A percentile compares a stretch with the other conserved stretches of the same genome.
Conservation (phyloP, 1,140 invertebrate species). For the Drosophila kikkawai region DNA sequence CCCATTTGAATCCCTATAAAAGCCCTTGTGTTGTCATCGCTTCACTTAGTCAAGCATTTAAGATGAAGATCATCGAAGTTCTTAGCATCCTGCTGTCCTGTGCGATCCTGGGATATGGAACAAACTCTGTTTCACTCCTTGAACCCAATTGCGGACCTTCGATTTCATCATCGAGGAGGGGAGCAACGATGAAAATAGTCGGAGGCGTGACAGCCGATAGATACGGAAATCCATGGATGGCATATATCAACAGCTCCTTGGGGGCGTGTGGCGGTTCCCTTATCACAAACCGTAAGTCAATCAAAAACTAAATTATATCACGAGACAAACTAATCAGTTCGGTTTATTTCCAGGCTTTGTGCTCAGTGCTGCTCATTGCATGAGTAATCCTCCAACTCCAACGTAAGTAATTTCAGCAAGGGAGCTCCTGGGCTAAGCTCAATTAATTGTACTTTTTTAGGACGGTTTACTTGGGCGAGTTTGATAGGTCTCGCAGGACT, state of each 20-base stretch:
- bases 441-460: not conserved
- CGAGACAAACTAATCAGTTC: not conserved
- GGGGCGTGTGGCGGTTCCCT: slow-evolving; percentile 12
- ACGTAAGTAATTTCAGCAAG: not conserved
- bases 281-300: slow-evolving; percentile 22
- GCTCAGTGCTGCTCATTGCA: slow-evolving; percentile 23
- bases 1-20: not conserved
- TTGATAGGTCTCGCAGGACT: not conserved
- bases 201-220: not conserved
- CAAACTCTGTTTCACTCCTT: not conserved
- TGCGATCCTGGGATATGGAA: not conserved
- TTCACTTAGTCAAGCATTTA: not conserved
- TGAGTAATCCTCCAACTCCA: no score
- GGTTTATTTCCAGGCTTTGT: slow-evolving; percentile 10
- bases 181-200: not conserved
- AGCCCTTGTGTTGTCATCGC: no score
- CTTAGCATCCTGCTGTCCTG: not conserved
- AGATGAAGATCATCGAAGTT: slow-evolving; percentile 2
- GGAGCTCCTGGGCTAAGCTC: not conserved
- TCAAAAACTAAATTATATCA: no score
- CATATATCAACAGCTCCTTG: not conserved
- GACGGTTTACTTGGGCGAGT: slow-evolving; percentile 1
- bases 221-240: slow-evolving; percentile 25
- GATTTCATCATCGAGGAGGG: not conserved
- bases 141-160: slow-evolving; percentile 5